Evolutionary conservation across 2,113 vertebrate genomes (phyloP).

Genomic region (Microtus ochrogaster): DNA sequence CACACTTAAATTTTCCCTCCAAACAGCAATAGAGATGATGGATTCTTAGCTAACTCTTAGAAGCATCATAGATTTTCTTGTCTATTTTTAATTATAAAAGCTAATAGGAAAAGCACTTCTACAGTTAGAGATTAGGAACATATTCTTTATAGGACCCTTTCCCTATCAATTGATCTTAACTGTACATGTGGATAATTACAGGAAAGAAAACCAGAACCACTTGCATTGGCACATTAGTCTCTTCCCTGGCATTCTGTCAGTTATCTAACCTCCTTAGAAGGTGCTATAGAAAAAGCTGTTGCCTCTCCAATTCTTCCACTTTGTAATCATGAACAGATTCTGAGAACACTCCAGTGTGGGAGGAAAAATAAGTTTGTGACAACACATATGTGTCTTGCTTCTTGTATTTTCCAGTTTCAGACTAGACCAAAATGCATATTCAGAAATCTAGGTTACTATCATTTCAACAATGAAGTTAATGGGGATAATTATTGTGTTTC

Average conservation of each 20-base stretch:
- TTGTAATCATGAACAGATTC: not conserved
- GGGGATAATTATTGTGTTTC: not conserved
- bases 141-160: not conserved
- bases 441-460: not conserved
- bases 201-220: not conserved
- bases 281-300: fast-evolving
- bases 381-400: not conserved
- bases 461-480: not conserved
- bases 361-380: not conserved
- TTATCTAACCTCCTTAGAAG: not conserved
- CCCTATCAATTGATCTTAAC: not conserved
- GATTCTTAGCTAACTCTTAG: not conserved
- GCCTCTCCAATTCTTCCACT: not conserved
- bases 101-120: not conserved
- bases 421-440: not conserved
- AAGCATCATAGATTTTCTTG: not conserved
- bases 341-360: not conserved
- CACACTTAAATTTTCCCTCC: not conserved
- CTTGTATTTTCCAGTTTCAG: not conserved
- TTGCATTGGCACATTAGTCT: not conserved
- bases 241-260: not conserved
- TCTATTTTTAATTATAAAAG: not conserved
- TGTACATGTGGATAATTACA: not conserved
- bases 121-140: not conserved
- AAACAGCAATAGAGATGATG: not conserved